Evolutionary conservation across 2,797 vertebrate genomes (phyloP).

Genomic region (Hypotaenidia okinawae): DNA sequence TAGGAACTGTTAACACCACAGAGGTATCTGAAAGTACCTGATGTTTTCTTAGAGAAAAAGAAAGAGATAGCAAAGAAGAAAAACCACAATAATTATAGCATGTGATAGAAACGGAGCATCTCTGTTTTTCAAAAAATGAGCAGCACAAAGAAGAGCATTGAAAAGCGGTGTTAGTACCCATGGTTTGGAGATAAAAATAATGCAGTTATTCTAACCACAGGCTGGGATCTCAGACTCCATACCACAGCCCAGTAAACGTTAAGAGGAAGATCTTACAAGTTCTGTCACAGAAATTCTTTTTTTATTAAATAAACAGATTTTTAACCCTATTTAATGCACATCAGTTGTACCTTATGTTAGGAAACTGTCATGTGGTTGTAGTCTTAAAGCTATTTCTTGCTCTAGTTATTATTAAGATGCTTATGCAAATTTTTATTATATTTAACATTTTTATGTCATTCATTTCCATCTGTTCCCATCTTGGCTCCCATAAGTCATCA

Average conservation of each 20-base stretch:
- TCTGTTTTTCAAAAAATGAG: neutral
- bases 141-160: neutral
- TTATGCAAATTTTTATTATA: neutral
- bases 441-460: neutral
- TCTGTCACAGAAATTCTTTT: neutral
- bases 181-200: neutral
- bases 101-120: neutral
- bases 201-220: neutral
- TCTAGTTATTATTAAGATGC: neutral
- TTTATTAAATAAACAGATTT: neutral
- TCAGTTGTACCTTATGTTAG: neutral
- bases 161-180: neutral
- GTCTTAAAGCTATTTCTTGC: neutral
- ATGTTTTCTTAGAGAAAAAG: neutral
- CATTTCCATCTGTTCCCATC: neutral
- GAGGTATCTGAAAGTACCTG: neutral
- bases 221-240: neutral
- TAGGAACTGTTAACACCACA: neutral
- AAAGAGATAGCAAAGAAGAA: neutral
- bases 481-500: neutral
- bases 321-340: neutral
- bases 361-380: neutral
- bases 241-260: neutral
- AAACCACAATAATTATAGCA: neutral
- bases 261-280: neutral